phyloP scores from a whole-genome alignment of 2,113 vertebrate species.

The Urocynchramus pylzowi region DNA sequence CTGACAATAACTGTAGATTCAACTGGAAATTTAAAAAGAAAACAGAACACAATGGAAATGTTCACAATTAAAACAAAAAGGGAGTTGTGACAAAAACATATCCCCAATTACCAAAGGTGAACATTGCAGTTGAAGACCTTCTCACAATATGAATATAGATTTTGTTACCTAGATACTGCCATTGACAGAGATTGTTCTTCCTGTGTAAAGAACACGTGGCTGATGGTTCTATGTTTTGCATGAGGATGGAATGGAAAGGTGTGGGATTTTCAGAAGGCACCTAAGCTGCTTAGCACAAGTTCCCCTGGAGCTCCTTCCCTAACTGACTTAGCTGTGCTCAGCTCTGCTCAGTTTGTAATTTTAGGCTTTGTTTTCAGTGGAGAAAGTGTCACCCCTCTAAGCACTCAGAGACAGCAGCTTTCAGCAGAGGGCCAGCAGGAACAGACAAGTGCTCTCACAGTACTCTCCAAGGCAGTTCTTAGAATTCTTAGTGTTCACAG shows the following conservation, averaged over 20 bases:
- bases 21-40: background rate
- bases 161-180: conserved; percentile 9
- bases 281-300: background rate
- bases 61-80: background rate
- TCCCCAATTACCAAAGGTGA: background rate
- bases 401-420: background rate
- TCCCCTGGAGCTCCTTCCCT: background rate
- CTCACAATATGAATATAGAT: background rate
- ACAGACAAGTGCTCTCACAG: background rate
- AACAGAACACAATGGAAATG: background rate
- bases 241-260: background rate
- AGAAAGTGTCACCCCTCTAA: background rate
- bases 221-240: background rate
- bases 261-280: background rate
- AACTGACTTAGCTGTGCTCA: background rate
- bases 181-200: background rate
- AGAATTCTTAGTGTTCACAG: background rate
- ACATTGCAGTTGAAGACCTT: background rate
- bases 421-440: background rate
- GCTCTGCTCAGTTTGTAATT: background rate
- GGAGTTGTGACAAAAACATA: background rate
- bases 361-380: background rate
- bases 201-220: background rate
- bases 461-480: background rate
- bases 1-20: background rate